A percentile compares a stretch with the other conserved stretches of the same genome.
These are phyloP conservation scores for Spinus pinus DNA, from an alignment of 2,797 vertebrate species.

Conservation along the genomic window DNA sequence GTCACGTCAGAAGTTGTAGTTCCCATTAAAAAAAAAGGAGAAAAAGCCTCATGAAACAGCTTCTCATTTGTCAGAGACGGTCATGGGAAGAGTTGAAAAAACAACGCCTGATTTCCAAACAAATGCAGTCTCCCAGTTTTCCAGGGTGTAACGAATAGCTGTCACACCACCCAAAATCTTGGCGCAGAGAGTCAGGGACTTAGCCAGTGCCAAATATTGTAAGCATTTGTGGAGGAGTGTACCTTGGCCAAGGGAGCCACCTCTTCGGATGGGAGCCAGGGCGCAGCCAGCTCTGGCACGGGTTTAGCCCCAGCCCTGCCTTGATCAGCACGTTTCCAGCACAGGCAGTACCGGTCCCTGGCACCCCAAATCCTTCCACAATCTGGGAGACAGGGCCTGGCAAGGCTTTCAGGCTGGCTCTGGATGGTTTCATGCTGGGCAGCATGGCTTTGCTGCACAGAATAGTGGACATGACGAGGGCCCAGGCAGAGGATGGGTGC, in stretches of 20 bases:
- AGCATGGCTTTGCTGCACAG: accelerated
- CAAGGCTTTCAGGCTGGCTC: not conserved
- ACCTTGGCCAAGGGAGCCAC: not conserved
- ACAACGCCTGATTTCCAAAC: constrained; percentile 1
- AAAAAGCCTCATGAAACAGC: not conserved
- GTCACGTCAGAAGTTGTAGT: not conserved
- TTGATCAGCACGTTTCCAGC: not conserved
- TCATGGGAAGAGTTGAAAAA: constrained; percentile 1
- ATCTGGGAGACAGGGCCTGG: not conserved
- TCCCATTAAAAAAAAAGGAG: not conserved
- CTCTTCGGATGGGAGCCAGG: not conserved
- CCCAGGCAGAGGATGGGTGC: not conserved
- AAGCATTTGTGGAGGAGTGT: constrained; percentile 62
- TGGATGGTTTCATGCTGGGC: not conserved
- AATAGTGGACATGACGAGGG: accelerated
- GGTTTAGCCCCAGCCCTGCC: not conserved
- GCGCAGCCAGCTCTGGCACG: accelerated
- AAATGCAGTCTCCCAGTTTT: not conserved
- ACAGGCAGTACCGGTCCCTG: not conserved
- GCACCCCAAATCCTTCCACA: not conserved
- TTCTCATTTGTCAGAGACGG: not conserved
- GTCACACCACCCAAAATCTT: not conserved
- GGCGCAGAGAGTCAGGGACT: not conserved
- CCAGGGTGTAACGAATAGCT: constrained; percentile 25
- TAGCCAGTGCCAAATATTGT: constrained; percentile 52